These are phyloP conservation scores for Hemibagrus guttatus DNA, from an alignment of 2,797 vertebrate genomes.

Conservation along the genomic window DNA sequence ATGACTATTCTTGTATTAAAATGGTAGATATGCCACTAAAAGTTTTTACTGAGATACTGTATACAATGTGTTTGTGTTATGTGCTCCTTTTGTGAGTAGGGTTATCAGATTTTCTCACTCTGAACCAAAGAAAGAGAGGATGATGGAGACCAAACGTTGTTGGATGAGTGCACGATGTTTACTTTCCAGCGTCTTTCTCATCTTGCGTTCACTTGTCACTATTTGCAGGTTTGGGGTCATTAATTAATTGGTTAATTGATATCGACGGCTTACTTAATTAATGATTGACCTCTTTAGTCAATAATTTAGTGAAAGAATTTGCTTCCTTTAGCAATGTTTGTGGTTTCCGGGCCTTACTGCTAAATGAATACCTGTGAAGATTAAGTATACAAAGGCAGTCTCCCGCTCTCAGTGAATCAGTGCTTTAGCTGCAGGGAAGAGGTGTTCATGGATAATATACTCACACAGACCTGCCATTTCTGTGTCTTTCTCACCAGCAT, in stretches of 20 bases:
- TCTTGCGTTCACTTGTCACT: not conserved
- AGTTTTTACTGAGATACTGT: not conserved
- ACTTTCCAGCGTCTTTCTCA: not conserved
- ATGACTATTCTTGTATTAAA: constrained; percentile 83
- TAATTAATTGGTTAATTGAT: not conserved
- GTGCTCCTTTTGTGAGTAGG: not conserved
- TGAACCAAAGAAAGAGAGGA: not conserved
- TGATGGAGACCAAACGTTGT: not conserved
- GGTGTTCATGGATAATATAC: not conserved
- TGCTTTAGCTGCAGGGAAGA: not conserved
- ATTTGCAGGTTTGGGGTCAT: not conserved
- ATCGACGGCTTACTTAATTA: not conserved
- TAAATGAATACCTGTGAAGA: not conserved
- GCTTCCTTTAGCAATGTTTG: not conserved
- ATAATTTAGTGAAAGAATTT: not conserved
- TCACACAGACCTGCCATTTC: not conserved
- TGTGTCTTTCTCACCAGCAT: not conserved
- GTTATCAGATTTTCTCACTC: not conserved
- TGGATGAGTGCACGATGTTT: not conserved
- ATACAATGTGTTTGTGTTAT: not conserved
- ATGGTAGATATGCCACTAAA: constrained; percentile 52
- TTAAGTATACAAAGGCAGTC: not conserved
- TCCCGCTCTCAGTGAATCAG: not conserved
- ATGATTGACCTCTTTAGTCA: not conserved
- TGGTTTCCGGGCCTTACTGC: not conserved